Base-by-base conservation (phyloP, 1,140 invertebrate species). In the Microplitis mediator region DNA sequence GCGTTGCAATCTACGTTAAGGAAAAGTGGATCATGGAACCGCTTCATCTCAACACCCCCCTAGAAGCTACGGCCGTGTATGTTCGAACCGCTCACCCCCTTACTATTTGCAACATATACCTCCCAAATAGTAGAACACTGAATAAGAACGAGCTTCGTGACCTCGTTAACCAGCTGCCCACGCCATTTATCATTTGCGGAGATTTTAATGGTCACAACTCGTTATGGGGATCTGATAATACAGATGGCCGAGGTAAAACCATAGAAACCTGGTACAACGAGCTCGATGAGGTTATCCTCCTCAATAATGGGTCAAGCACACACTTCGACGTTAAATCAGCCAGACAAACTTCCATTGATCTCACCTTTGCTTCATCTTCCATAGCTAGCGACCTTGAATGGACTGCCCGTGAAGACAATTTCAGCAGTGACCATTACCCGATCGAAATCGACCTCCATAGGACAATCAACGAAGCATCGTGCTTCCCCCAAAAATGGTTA, bases 151-250 rank as follows among this genome's bases (percentile, higher is more conserved):
- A 76, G 62, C 69, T 84, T 36, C 68, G 75, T 62, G 62, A 77
- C 3, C 36, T 83, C 4, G 70, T 75, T 8, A 14, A 50, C 14
- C 78, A 84, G 78, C 71, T 84, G 35, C 77, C 78, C 4, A 75
- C 63, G 60, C 81, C 77, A 11, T 84, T 77, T 67, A 67, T 83
- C 36, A 71, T 82, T 31, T 16, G 78, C 11, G 77, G 80, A 1
- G 79, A 81, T 62, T 81, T 82, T 52, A 82, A 82, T 56, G 74
- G 74, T 32, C 78, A 82, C 39, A 80, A 80, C 65, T 67, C 67
- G 31, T 36, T 80, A 50, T 83, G 78, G 80, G 79, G 78, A 8
- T 80, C 77, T 32, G n/a, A 74, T 3, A 74, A 77, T 71, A 76
- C 69, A 60, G 78, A 82, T 62, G 63, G 23, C 23, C 75, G 77